phyloP scores from a whole-genome alignment of 2,113 vertebrate species.

The Rattus rattus region DNA sequence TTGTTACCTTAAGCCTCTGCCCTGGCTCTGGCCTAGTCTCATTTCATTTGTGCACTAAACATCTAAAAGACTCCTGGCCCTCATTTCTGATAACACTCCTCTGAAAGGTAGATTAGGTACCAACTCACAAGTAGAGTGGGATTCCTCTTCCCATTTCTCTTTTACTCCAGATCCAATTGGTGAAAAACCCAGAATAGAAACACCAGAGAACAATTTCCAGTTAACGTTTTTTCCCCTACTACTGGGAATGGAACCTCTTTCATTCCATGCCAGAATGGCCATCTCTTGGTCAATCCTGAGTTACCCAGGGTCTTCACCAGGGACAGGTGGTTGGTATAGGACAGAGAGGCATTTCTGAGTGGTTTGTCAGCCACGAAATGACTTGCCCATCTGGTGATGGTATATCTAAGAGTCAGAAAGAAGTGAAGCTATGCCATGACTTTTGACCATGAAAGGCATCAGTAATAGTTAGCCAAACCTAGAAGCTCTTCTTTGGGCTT shows the following conservation, averaged over 20 bases:
- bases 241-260: neutral
- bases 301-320: neutral
- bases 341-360: neutral
- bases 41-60: constrained; percentile 19
- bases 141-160: neutral
- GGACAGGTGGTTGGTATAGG: neutral
- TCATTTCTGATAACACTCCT: neutral
- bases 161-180: neutral
- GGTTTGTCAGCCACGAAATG: neutral
- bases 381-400: neutral
- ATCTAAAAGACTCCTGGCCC: neutral
- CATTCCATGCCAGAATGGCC: neutral
- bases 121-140: neutral
- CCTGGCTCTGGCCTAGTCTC: neutral
- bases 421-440: neutral
- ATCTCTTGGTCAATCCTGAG: neutral
- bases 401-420: neutral
- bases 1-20: neutral
- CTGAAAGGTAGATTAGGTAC: neutral
- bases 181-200: constrained; percentile 6
- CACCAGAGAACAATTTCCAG: neutral
- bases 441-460: neutral
- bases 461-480: neutral
- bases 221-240: neutral
- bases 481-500: neutral